These are phyloP conservation scores for Labeo calbasu DNA, from an alignment of 2,797 vertebrate genomes.

Conservation along the genomic window DNA sequence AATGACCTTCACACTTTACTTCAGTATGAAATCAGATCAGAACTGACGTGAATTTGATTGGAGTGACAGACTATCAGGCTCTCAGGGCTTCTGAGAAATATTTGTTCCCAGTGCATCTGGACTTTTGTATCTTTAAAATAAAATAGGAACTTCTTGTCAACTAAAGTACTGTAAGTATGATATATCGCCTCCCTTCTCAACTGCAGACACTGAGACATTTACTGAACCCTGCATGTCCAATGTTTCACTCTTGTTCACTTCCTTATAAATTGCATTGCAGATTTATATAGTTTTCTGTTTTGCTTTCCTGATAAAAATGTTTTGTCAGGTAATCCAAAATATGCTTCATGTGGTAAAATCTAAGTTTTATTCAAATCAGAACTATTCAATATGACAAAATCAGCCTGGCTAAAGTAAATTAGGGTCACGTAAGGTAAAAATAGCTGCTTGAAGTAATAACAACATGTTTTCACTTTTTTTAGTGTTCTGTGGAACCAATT, in stretches of 20 bases:
- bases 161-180: conserved; percentile 37
- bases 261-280: background rate
- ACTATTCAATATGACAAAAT: background rate
- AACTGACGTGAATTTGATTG: conserved; percentile 36
- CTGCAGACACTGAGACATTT: background rate
- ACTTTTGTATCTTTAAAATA: conserved; percentile 25
- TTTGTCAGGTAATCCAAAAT: background rate
- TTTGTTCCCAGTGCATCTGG: conserved; percentile 17
- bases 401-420: background rate
- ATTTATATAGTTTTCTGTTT: background rate
- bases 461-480: background rate
- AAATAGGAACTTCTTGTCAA: conserved; percentile 29
- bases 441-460: background rate
- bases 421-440: background rate
- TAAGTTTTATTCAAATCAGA: background rate
- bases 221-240: background rate
- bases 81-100: conserved; percentile 17
- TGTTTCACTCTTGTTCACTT: conserved; percentile 4
- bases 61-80: conserved; percentile 42
- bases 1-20: conserved; percentile 22
- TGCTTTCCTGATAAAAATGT: background rate
- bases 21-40: conserved; percentile 40
- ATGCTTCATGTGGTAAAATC: background rate
- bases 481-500: background rate
- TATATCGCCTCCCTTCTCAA: conserved; percentile 16